Evolutionary conservation across 1,140 invertebrate genomes (phyloP), one percentile per base, ranked within the genome.

Genomic region (Trichogramma pretiosum): DNA sequence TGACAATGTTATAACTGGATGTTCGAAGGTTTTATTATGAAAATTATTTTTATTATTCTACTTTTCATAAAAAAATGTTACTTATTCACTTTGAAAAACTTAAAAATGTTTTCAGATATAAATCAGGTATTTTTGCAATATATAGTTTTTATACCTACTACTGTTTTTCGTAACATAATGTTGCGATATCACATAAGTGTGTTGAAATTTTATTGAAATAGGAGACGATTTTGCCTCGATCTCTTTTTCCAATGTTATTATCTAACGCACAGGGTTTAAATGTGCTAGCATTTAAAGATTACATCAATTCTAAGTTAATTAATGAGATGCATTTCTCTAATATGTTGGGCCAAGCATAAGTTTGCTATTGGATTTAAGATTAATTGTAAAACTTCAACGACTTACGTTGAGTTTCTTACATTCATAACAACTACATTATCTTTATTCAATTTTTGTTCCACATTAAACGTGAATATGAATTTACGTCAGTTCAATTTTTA

Each of bases 111-210:
- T 49, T 49, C 19, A 17, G 37, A 38, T 40, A 50, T 4, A 17
- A 7, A 33, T 37, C 10, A 19, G 26, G 11, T 50, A 50, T 50
- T 50, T 50, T 50, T 45, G 18, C 35, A 50, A 11, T 21, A n/a
- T n/a, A 9, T 45, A 34, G 16, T 33, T 50, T 50, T 50, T 41
- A 45, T 49, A 50, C n/a, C n/a, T n/a, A n/a, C n/a, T n/a, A n/a
- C 36, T 35, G 5, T 40, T 21, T 45, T 7, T 4, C 32, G 28
- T 39, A 28, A 11, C 8, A 19, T 13, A 28, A 40, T n/a, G n/a
- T 40, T 28, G 14, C 23, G n/a, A 9, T 18, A 17, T 41, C 19
- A 7, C 10, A 30, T 46, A 26, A 37, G 11, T 3, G n/a, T n/a
- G 4, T 5, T 28, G 24, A 47, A 23, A 39, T 19, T 4, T 22